Conservation (phyloP, 2,113 vertebrate species). For the Podarcis raffonei region DNA sequence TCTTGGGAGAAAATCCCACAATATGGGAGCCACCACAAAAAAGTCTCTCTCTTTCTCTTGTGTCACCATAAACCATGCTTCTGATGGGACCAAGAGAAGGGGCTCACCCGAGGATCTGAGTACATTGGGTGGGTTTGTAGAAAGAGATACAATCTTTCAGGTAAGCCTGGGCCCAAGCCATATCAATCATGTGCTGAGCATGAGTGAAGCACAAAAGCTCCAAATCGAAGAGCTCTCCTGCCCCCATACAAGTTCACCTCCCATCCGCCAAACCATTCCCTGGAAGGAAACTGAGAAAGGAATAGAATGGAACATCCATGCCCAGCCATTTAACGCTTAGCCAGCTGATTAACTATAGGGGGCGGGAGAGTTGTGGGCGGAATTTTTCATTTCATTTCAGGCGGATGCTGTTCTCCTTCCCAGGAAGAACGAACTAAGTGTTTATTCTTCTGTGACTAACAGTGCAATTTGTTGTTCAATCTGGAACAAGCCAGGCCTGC, state of each 20-base stretch:
- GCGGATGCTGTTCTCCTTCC: not conserved
- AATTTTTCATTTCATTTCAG: not conserved
- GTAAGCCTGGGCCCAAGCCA: too few relatives aligned
- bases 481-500: not conserved
- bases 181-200: not conserved
- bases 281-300: not conserved
- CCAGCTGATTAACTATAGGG: not conserved
- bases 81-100: too few relatives aligned
- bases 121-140: too few relatives aligned
- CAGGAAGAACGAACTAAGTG: not conserved
- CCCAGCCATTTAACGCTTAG: not conserved
- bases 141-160: too few relatives aligned
- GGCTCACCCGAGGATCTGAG: too few relatives aligned
- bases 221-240: not conserved
- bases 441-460: slow-evolving; percentile 7
- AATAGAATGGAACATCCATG: not conserved
- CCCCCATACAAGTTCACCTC: not conserved
- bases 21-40: too few relatives aligned
- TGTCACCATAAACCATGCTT: too few relatives aligned
- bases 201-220: not conserved
- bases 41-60: too few relatives aligned
- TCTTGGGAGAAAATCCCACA: too few relatives aligned
- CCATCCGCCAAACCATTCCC: not conserved
- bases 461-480: not conserved
- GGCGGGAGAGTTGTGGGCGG: not conserved